Base-by-base conservation (phyloP, 2,113 vertebrate species). In the Pterocles orientalis region DNA sequence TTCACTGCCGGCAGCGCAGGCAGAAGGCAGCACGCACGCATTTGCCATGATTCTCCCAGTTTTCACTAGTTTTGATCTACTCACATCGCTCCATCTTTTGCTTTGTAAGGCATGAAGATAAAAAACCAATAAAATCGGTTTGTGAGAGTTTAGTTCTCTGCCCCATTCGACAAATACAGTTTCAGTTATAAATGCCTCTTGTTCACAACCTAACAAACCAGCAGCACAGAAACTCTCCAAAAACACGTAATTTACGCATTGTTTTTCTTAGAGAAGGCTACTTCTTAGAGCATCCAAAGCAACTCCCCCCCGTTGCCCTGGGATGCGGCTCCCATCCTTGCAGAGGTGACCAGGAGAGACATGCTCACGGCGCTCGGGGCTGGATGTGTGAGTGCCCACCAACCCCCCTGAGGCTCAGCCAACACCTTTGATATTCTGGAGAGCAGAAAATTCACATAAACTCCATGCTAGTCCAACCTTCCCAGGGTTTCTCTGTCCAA, bases 291-390 rank as follows among this genome's bases (percentile, higher is more conserved):
- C 81, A 75, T 16, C 26, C 70, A 28, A 48, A 79, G 87, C 43
- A 58, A 18, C 34, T 62, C 47, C 45, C 73, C 51, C 50, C 43
- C 0, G 0, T 58, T 23, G n/a, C 5, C 24, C 41, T 20, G 36
- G 60, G 34, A 83, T 19, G 18, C 3, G 4, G 29, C 14, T 58
- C 47, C 60, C 48, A 24, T 12, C 51, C 43, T 12, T 28, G 19
- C 87, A 82, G 34, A 56, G 39, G 10, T 1, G 12, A 85, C 34
- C 0, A 18, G 34, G 34, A 68, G 36, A 3, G 16, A 77, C 3
- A 14, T 1, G 4, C 54, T 66, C 8, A 0, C 1, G 1, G 69
- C 43, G n/a, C 33, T 1, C 19, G 4, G 23, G 51, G 57, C 66
- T 36, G 47, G 80, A 45, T 14, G 18, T 0, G 2, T 2, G 5